A percentile compares a stretch with the other conserved stretches of the same genome.
Evolutionary conservation across 2,888 invertebrate genomes (phyloP).

Genomic region (Drosophila colorata): DNA sequence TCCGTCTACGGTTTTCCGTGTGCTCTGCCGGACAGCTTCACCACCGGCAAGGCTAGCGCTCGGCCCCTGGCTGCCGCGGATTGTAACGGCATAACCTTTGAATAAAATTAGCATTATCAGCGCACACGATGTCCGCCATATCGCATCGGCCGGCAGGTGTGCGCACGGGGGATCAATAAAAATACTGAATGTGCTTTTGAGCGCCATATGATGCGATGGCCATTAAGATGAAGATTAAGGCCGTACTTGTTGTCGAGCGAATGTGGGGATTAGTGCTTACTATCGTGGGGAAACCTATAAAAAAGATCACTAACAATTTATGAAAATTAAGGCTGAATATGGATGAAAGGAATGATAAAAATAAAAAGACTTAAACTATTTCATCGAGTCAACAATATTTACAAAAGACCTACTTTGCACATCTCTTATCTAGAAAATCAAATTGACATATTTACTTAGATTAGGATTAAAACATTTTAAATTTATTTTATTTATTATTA

Average conservation of each 20-base stretch:
- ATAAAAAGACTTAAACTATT: not conserved
- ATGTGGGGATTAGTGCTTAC: constrained; percentile 8
- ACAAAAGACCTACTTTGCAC: too few relatives aligned
- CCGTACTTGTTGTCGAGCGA: not conserved
- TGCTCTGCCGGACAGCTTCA: constrained; percentile 24
- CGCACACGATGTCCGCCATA: constrained; percentile 36
- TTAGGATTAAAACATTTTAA: too few relatives aligned
- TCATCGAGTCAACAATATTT: not conserved
- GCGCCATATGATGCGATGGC: constrained; percentile 64
- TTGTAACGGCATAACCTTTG: constrained; percentile 78
- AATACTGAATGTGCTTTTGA: constrained; percentile 63
- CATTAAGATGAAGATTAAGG: constrained; percentile 53
- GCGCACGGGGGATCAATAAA: constrained; percentile 67
- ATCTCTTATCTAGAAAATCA: too few relatives aligned
- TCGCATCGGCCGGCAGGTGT: constrained; percentile 59
- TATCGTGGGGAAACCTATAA: not conserved
- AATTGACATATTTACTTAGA: too few relatives aligned
- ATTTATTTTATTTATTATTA: too few relatives aligned
- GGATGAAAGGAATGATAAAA: not conserved
- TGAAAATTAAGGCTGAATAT: not conserved
- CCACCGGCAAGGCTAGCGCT: too few relatives aligned
- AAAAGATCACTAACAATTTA: constrained; percentile 15
- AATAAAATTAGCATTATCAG: constrained; percentile 80
- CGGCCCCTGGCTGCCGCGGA: constrained; percentile 36
- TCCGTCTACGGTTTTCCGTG: constrained; percentile 24